These are phyloP conservation scores for Patella pellucida DNA, from an alignment of 2,888 invertebrate species.

Conservation along the genomic window DNA sequence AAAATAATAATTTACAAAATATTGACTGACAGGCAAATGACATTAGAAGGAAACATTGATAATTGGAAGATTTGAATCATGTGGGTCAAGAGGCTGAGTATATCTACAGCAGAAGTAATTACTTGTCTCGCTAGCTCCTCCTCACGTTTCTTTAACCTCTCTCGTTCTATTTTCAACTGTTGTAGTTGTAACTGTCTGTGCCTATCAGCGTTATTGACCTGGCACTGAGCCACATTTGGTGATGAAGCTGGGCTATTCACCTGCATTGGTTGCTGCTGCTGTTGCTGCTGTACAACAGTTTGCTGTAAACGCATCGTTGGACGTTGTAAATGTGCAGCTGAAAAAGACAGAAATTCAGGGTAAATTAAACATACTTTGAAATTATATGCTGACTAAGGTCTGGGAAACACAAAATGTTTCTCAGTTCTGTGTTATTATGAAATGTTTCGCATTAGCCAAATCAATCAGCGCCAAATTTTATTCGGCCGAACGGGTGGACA, in stretches of 20 bases:
- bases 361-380: too few species aligned
- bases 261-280: slow-evolving; percentile 72
- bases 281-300: slow-evolving; percentile 73
- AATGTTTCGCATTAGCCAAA: too few species aligned
- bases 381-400: too few species aligned
- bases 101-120: slow-evolving; percentile 39
- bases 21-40: too few species aligned
- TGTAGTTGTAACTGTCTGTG: slow-evolving; percentile 71
- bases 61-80: too few species aligned
- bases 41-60: too few species aligned
- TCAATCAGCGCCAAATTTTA: too few species aligned
- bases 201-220: slow-evolving; percentile 31
- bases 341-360: neutral
- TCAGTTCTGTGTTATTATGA: too few species aligned
- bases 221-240: slow-evolving; percentile 37
- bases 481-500: too few species aligned
- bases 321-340: slow-evolving; percentile 40
- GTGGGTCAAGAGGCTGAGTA: too few species aligned
- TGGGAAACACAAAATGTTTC: too few species aligned
- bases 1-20: too few species aligned
- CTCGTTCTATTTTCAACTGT: slow-evolving; percentile 85
- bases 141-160: slow-evolving; percentile 88
- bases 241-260: slow-evolving; percentile 61
- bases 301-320: slow-evolving; percentile 41
- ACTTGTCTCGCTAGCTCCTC: slow-evolving; percentile 91